A percentile compares a stretch with the other conserved stretches of the same genome.
Evolutionary conservation across 2,113 vertebrate species (phyloP).

Genomic region (Raja brachyura): DNA sequence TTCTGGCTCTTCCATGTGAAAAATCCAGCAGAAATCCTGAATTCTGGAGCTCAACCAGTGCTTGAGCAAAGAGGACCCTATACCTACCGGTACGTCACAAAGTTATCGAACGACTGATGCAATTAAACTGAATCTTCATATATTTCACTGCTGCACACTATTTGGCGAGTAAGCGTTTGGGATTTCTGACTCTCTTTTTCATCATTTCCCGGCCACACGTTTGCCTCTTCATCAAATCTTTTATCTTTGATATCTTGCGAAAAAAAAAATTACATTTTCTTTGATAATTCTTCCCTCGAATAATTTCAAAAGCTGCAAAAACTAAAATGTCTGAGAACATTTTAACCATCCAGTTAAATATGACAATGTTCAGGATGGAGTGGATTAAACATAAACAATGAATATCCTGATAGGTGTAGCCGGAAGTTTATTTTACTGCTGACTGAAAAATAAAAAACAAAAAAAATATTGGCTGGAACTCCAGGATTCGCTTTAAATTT

Average conservation of each 20-base stretch:
- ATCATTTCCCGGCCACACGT: not conserved
- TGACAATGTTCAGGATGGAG: not conserved
- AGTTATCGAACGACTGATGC: too few relatives aligned
- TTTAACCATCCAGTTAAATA: not conserved
- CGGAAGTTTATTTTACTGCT: not conserved
- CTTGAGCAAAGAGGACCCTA: conserved; percentile 81
- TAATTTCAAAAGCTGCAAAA: not conserved
- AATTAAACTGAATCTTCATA: not conserved
- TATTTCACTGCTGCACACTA: not conserved
- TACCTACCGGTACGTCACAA: conserved; percentile 71
- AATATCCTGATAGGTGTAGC: not conserved
- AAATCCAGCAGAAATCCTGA: conserved; percentile 65
- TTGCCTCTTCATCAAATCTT: not conserved
- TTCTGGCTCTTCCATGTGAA: conserved; percentile 83
- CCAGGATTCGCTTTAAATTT: not conserved
- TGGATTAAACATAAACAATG: not conserved
- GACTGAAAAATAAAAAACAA: not conserved
- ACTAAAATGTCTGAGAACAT: not conserved
- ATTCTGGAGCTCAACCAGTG: conserved; percentile 54
- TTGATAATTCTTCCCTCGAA: not conserved
- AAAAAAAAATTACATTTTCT: not conserved
- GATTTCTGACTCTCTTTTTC: not conserved
- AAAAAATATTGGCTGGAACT: not conserved
- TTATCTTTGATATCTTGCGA: not conserved
- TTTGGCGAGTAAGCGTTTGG: not conserved